Base-by-base conservation (phyloP, 2,888 invertebrate genomes). In the Thecocarcelia acutangulata region DNA sequence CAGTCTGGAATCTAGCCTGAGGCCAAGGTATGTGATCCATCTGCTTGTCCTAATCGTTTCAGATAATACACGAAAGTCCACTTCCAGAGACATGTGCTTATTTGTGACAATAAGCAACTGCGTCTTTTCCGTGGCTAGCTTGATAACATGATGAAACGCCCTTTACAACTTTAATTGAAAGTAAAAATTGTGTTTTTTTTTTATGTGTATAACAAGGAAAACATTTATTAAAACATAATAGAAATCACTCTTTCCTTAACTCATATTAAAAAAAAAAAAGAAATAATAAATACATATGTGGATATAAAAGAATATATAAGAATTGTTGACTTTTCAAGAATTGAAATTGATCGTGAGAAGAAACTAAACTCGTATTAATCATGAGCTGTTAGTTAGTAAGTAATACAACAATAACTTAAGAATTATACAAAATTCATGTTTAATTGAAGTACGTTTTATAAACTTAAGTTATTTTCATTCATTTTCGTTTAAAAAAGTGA, bases 171-270 rank as follows among this genome's bases (percentile, higher is more conserved):
- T 77, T 52, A 81, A 81, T 81, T 81, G 73, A 63, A 81, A 74
- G 21, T 74, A 73, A 81, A 77, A 81, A 69, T 73, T 69, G n/a
- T 73, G 19, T 66, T 54, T 52, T 56, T 40, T 11, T 33, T n/a
- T n/a, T n/a, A n/a, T n/a, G n/a, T n/a, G 4, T 52, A 58, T 13
- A 44, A 64, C 9, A 70, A 69, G 33, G 13, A 61, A 68, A 59
- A 13, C 21, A 6, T 66, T 74, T 56, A 81, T 81, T 73, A 73
- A 68, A 3, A 40, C 21, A 77, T 50, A 69, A 80, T 24, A 73
- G 72, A 68, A 59, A 73, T 81, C 77, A 81, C 81, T 81, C 81
- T 73, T 81, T 81, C 77, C 68, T 81, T 77, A 77, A 81, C 77
- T 73, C 72, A 68, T 46, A 42, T 50, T 33, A 61, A 58, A 13